These are phyloP conservation scores for Pogonophryne albipinna DNA, from an alignment of 2,797 vertebrate species.

Conservation along the genomic window DNA sequence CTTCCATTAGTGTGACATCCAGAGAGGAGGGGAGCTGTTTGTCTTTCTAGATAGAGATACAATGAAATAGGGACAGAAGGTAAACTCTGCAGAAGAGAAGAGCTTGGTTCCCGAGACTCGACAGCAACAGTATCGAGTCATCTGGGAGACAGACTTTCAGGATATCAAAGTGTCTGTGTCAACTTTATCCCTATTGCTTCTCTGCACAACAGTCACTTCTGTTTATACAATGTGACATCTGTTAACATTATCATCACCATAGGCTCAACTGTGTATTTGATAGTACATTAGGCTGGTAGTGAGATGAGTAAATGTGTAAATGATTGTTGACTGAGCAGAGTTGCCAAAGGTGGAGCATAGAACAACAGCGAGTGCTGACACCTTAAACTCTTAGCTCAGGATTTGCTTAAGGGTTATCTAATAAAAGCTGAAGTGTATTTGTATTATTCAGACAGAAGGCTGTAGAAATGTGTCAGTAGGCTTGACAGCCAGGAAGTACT, in stretches of 20 bases:
- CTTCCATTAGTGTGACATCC: slow-evolving; percentile 49
- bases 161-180: slow-evolving; percentile 2
- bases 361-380: not conserved
- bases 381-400: not conserved
- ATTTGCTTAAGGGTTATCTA: not conserved
- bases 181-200: not conserved
- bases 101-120: not conserved
- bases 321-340: not conserved
- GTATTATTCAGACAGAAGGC: slow-evolving; percentile 3
- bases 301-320: slow-evolving; percentile 2
- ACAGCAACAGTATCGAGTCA: slow-evolving; percentile 11
- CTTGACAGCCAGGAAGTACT: slow-evolving; percentile 1
- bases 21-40: slow-evolving; percentile 13
- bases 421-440: not conserved
- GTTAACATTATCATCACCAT: not conserved
- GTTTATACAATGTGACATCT: not conserved
- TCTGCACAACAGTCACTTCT: slow-evolving; percentile 7
- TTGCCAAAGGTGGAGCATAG: not conserved
- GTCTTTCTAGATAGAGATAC: slow-evolving; percentile 14
- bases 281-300: not conserved
- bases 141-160: slow-evolving; percentile 1
- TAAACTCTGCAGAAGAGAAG: not conserved
- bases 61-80: not conserved
- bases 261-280: not conserved
- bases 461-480: slow-evolving; percentile 8